Evolutionary conservation across 2,888 invertebrate genomes (phyloP).

Genomic region (Sturmia bella): DNA sequence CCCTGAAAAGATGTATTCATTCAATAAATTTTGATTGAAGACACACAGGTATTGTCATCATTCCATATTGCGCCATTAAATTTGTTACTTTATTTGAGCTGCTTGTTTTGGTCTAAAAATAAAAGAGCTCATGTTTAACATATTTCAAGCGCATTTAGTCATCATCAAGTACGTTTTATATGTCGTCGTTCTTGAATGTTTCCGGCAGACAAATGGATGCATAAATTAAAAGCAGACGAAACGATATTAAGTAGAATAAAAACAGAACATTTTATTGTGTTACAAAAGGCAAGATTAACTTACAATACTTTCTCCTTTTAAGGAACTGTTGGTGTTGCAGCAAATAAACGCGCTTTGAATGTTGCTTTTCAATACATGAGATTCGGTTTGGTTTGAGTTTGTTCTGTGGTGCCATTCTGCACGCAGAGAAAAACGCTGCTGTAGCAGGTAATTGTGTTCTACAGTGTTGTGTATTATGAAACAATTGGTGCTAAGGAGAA

Average conservation of each 20-base stretch:
- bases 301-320: slow-evolving; percentile 59
- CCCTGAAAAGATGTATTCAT: background rate
- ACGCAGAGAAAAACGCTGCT: too few species aligned
- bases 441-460: too few species aligned
- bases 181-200: slow-evolving; percentile 41
- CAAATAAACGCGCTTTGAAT: slow-evolving; percentile 20
- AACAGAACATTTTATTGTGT: slow-evolving; percentile 23
- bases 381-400: slow-evolving; percentile 19
- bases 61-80: slow-evolving; percentile 36
- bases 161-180: slow-evolving; percentile 44
- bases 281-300: slow-evolving; percentile 60
- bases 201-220: slow-evolving; percentile 59
- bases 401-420: slow-evolving; percentile 15
- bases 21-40: slow-evolving; percentile 25
- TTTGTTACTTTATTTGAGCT: slow-evolving; percentile 29
- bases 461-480: too few species aligned
- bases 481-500: too few species aligned
- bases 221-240: slow-evolving; percentile 38
- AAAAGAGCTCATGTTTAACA: slow-evolving; percentile 49
- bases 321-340: slow-evolving; percentile 42
- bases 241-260: background rate
- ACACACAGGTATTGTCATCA: slow-evolving; percentile 33
- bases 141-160: slow-evolving; percentile 53
- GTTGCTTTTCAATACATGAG: background rate
- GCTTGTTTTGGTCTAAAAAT: slow-evolving; percentile 33